Base-by-base conservation (phyloP, 2,113 vertebrate genomes). In the Pollachius pollachius region DNA sequence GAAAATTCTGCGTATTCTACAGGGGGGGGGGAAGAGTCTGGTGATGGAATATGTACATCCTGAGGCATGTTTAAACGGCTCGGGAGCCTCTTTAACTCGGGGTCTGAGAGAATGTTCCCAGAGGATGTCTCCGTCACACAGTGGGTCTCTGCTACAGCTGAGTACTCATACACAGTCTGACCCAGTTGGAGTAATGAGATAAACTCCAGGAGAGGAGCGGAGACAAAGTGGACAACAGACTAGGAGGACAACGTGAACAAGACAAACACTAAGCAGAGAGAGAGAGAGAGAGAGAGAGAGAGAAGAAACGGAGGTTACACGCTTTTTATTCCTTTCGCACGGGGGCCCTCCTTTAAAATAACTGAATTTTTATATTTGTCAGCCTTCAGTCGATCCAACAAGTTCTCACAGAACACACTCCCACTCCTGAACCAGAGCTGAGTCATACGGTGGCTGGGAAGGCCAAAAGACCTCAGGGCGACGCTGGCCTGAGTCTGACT, bases 321-420 rank as follows among this genome's bases (percentile, higher is more conserved):
- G 9, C 41, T 48, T 48, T 30, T 5, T 30, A 30, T 30, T 30
- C 30, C 5, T 30, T 1, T 30, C 5, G 2, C 41, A 6, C 11
- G 41, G 41, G 37, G 41, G 41, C 5, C 41, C 41, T 48, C 41
- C 41, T 48, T 48, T 48, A 6, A 6, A 48, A 9, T 13, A 48
- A 11, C 41, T 48, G 41, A 9, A 48, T 48, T 41, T 11, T 1
- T 41, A 7, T 7, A 11, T 15, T n/a, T 17, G 54, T 57, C 54
- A 16, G 12, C 54, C 9, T 57, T 57, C 17, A 57, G 15, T 5
- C 4, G 13, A 57, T 16, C 16, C 71, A 62, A 70, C 65, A 70
- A 3, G 68, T 84, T 87, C 80, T 73, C 79, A 79, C 80, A 79
- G 71, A 70, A 74, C 21, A 79, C 67, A 62, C 70, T 30, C 78